Evolutionary conservation across 2,113 vertebrate species (phyloP), one percentile per base, ranked within the genome.

Genomic region (Microtus oregoni): DNA sequence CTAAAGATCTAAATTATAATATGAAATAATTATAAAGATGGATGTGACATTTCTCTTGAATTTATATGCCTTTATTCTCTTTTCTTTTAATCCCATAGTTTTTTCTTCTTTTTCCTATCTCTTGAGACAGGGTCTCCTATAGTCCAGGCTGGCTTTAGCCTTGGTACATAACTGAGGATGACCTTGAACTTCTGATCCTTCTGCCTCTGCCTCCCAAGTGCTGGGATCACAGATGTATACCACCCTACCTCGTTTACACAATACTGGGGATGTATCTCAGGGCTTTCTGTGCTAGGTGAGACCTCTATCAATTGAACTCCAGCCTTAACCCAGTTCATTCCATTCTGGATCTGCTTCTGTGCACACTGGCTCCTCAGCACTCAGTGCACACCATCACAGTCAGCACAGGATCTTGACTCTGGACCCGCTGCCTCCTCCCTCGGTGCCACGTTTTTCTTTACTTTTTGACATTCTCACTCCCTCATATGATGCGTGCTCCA

Each of bases 1-100:
- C 82, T 87, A 28, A 65, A 87, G n/a, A 75, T 68, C 55, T 89
- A 86, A 75, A 89, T 94, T 38, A 61, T 81, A 79, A 52, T 79
- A 58, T 52, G 41, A 55, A 81, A 24, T 58, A 87, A n/a, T 38
- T 75, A 12, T 73, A 55, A 85, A 85, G 47, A 75, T 55, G 44
- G 24, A 10, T 61, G 5, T 75, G 41, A 20, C 26, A 11, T 75
- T 26, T 85, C 3, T 79, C 17, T 32, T 83, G 75, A 32, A 32
- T 65, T 86, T 44, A 87, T 89, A 93, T 61, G 50, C 32, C 30
- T 86, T 76, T 76, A 63, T 85, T 96, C 26, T 92, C 13, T 79
- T 52, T 52, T 52, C 73, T 58, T 58, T 55, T 78, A 58, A 61
- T 70, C 35, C 47, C 76, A 14, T 11, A 90, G 2, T 78, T 82